Base-by-base conservation (phyloP, 2,888 invertebrate genomes). In the Aradus depressus region DNA sequence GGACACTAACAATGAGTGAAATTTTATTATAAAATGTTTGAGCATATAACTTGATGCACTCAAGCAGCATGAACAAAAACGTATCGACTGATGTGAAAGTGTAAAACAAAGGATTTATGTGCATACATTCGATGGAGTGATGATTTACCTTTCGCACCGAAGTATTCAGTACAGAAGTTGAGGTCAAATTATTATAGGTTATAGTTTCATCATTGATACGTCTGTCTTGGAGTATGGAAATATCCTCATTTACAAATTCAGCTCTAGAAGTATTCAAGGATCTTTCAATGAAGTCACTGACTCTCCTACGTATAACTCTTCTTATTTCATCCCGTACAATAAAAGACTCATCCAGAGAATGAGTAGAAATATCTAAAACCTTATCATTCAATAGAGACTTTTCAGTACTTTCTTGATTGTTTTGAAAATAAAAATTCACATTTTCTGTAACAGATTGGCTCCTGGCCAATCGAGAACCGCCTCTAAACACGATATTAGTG, bases 261-360 rank as follows among this genome's bases (percentile, higher is more conserved):
- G 26, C 5, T 22, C 38, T 35, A 19, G 23, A 21, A 4, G n/a
- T 23, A 47, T 25, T 47, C 2, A 47, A 21, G 12, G 35, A 25
- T 16, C 38, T 37, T 47, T 47, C 47, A 47, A 47, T 47, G 21
- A 25, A 47, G 14, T 37, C 19, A 38, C 47, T 18, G 12, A 47
- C 47, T 14, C 47, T 19, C 19, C 23, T 22, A 8, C 25, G 37
- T 1, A 47, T 38, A 2, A 47, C 47, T 26, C 32, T 22, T 12
- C 26, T 47, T n/a, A 47, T 47, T 18, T 8, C 38, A n/a, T 47
- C 47, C 18, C 37, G 37, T 25, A 47, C 26, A 25, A 26, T 22
- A 19, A 32, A 32, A 4, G 44, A 44, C 18, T 31, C 32, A 12
- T 47, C 47, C 8, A 23, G 23, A 26, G 47, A 25, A 2, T n/a